Evolutionary conservation across 1,140 invertebrate species (phyloP), one percentile per base, ranked within the genome.

Genomic region (Drosophila tristis): DNA sequence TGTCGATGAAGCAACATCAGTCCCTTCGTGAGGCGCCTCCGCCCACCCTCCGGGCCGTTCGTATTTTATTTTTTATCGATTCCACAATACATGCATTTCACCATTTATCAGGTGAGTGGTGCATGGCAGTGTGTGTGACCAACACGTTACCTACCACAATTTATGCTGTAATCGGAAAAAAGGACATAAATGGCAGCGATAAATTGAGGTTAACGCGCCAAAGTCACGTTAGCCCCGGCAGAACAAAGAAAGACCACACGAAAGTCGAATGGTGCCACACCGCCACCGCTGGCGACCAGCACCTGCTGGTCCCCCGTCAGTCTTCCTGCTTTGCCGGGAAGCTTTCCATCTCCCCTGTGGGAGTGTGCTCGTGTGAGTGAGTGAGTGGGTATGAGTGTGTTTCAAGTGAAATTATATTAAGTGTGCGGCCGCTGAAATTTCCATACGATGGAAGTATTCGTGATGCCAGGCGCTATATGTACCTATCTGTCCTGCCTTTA

Each of bases 331-430:
- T 16, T 23, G 8, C 25, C 50, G 1, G 16, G 16, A 16, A 16
- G 5, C 13, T 45, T 43, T 31, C 2, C 43, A 45, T 43, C 9
- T 8, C 20, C 7, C 25, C 39, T 44, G 13, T 25, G 31, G 9
- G 31, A 9, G 8, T 13, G 4, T 39, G 5, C 0, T 29, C 26
- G 26, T 6, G 26, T 29, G 26, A 7, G 6, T 29, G 23, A 23
- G 23, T 23, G 11, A 5, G 35, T 4, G 35, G 4, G 50, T 35
- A 29, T 59, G 61, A 58, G 63, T 60, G 62, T 59, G n/a, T 76
- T 81, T 86, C 87, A 87, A 87, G 82, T 86, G 82, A 86, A 86
- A 87, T 86, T 86, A 86, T 87, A 86, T 87, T 87, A 87, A 87
- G 82, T 86, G 78, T 78, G 82, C 78, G 82, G 82, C 81, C 82